These are phyloP conservation scores for Neomonachus schauinslandi DNA, from an alignment of 2,113 vertebrate genomes.

Conservation along the genomic window DNA sequence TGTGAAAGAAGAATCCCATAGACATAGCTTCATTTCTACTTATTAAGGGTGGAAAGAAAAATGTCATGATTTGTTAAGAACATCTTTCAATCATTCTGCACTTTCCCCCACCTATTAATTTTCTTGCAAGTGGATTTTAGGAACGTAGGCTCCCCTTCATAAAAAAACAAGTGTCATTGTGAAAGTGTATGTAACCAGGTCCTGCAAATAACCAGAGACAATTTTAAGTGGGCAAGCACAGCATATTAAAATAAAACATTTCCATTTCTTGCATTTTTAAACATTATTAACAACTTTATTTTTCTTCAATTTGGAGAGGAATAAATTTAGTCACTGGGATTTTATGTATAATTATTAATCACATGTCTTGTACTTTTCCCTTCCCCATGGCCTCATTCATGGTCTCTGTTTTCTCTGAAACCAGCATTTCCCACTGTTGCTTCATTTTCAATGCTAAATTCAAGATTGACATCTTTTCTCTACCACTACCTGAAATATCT, in stretches of 20 bases:
- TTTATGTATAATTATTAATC: neutral
- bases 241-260: neutral
- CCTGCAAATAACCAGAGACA: neutral
- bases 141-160: neutral
- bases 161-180: neutral
- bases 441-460: neutral
- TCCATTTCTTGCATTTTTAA: neutral
- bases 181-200: neutral
- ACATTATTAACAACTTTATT: neutral
- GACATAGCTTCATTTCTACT: conserved; percentile 11
- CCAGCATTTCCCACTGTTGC: neutral
- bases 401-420: neutral
- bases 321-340: neutral
- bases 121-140: conserved; percentile 44
- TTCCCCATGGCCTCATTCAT: neutral
- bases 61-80: conserved; percentile 36
- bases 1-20: conserved; percentile 17
- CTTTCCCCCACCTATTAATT: conserved; percentile 52
- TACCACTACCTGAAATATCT: neutral
- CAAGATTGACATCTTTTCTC: neutral
- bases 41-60: conserved; percentile 41
- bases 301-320: neutral
- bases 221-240: neutral
- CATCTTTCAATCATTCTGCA: neutral
- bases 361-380: neutral